phyloP scores from a whole-genome alignment of 2,113 vertebrate genomes.

The Cinclus cinclus region DNA sequence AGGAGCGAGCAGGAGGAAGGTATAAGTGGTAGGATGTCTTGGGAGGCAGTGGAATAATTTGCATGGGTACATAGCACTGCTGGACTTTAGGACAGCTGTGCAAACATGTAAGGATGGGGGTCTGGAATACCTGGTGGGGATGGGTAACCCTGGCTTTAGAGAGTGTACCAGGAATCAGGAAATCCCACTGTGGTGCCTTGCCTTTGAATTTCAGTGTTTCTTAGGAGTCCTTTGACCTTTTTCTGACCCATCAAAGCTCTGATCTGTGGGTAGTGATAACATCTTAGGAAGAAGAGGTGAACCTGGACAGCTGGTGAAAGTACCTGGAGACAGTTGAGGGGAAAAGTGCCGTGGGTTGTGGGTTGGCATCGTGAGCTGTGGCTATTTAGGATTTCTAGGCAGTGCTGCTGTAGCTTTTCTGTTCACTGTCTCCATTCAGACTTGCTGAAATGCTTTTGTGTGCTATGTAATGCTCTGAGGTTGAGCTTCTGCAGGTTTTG shows the following conservation, averaged over 20 bases:
- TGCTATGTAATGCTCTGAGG: background rate
- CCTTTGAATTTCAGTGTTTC: background rate
- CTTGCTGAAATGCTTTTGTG: constrained; percentile 4
- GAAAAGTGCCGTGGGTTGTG: accelerated
- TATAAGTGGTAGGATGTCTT: background rate
- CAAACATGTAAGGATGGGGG: background rate
- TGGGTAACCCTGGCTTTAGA: background rate
- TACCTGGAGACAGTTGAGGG: background rate
- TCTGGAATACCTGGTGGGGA: background rate
- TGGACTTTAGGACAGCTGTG: background rate
- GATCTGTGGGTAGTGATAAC: background rate
- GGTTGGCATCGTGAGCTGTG: background rate
- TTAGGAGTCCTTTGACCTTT: background rate
- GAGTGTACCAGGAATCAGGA: background rate
- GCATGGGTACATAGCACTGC: accelerated
- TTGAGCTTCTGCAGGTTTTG: constrained; percentile 16
- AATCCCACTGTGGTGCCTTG: background rate
- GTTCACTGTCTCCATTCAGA: background rate
- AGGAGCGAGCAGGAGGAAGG: background rate
- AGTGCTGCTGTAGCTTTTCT: background rate
- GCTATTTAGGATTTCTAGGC: background rate
- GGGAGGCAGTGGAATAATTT: background rate
- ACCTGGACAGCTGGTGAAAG: background rate
- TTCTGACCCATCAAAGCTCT: background rate
- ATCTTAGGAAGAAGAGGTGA: background rate